Base-by-base conservation (phyloP, 1,140 invertebrate genomes). In the Scylla paramamosain region DNA sequence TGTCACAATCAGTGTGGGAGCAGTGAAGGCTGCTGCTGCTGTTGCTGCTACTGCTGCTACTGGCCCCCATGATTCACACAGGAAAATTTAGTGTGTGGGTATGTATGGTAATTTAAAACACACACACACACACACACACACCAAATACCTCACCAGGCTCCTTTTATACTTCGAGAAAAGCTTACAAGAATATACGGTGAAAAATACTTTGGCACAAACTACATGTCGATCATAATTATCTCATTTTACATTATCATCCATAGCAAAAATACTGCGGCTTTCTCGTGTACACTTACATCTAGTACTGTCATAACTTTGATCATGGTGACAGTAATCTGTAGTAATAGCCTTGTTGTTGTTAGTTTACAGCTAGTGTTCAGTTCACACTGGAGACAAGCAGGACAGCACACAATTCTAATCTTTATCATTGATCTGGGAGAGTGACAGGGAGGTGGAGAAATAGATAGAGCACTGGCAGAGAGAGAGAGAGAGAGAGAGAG, bases 261-360 rank as follows among this genome's bases (percentile, higher is more conserved):
- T 92, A 77, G 91, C 91, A 92, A 92, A 92, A 92, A 92, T 92
- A 92, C 67, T 77, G 28, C 46, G 45, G 82, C 39, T 83, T 83
- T 83, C 46, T 92, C 32, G 48, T 39, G 39, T 59, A 83, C 32
- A 92, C 91, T 92, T 82, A 92, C 31, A 45, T 29, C 91, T 92
- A 92, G 14, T 16, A 29, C 31, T 91, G 12, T 25, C 31, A 28
- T 45, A 20, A 83, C 45, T 25, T 82, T 82, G 32, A 25, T 83
- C 12, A 28, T 20, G 25, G 77, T 39, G 83, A 82, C 28, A 32
- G 16, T 39, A 92, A 31, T 4, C 39, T n/a, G 0, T 31, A n/a
- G 25, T 59, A 16, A 32, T 39, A 83, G 32, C 28, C 29, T 59
- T 25, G 67, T 29, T 29, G 4, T 25, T 32, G 67, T 31, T 82